These are phyloP conservation scores for Sesia bembeciformis DNA, from an alignment of 2,888 invertebrate genomes.

Conservation along the genomic window DNA sequence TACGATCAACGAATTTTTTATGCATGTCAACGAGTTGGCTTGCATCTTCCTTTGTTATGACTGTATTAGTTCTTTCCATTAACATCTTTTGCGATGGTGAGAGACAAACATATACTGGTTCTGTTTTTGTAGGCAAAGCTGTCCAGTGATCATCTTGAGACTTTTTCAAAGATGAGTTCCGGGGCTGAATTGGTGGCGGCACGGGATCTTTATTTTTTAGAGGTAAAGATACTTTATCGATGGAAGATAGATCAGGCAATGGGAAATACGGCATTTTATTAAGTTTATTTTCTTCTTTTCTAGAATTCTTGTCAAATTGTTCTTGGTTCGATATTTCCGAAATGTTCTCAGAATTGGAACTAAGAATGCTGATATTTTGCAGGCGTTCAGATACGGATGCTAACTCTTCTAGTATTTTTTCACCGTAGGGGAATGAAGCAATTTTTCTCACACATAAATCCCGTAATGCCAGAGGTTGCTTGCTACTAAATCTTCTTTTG, in stretches of 20 bases:
- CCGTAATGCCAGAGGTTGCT: constrained; percentile 68
- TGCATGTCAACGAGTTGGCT: constrained; percentile 81
- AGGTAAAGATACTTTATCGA: constrained; percentile 48
- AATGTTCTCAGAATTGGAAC: constrained; percentile 11
- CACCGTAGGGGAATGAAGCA: constrained; percentile 79
- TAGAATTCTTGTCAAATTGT: constrained; percentile 1
- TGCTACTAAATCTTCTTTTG: constrained; percentile 11
- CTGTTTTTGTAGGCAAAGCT: constrained; percentile 74
- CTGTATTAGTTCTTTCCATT: constrained; percentile 69
- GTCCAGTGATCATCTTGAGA: constrained; percentile 70
- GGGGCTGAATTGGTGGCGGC: constrained; percentile 59
- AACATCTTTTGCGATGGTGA: constrained; percentile 82
- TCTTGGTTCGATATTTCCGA: constrained; percentile 7
- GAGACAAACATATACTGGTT: constrained; percentile 78
- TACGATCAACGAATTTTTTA: constrained; percentile 78
- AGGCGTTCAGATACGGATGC: constrained; percentile 76
- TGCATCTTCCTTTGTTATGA: constrained; percentile 66
- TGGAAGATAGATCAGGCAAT: constrained; percentile 58
- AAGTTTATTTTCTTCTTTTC: constrained; percentile 6
- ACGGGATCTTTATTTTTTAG: constrained; percentile 24
- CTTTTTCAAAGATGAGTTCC: constrained; percentile 57
- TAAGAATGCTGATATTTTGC: constrained; percentile 44
- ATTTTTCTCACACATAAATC: constrained; percentile 79
- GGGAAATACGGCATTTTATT: constrained; percentile 59
- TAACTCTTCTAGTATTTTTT: constrained; percentile 79